These are phyloP conservation scores for Noctua fimbriata DNA, from an alignment of 2,888 invertebrate species.

Conservation along the genomic window DNA sequence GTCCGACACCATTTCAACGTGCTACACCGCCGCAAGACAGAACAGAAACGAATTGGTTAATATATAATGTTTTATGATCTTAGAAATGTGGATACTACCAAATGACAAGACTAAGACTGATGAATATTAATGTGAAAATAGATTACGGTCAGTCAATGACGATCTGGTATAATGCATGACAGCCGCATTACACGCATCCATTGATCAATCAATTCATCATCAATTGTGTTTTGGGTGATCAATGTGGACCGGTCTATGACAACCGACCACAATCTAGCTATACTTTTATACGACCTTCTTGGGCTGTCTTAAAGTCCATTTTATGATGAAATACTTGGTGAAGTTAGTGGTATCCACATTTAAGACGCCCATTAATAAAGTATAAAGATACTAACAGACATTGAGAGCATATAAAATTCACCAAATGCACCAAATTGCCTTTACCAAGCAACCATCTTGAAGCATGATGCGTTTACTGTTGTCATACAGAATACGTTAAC, in stretches of 20 bases:
- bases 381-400: conserved; percentile 65
- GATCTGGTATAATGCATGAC: neutral
- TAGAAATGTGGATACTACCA: conserved; percentile 65
- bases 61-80: conserved; percentile 71
- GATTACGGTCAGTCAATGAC: neutral
- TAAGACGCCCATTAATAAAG: conserved; percentile 59
- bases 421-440: conserved; percentile 83
- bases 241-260: no score
- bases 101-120: neutral
- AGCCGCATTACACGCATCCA: neutral
- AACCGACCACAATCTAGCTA: neutral
- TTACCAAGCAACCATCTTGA: conserved; percentile 83
- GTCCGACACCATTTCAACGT: conserved; percentile 94
- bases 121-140: neutral
- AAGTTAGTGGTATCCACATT: conserved; percentile 64
- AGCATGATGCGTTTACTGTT: conserved; percentile 81
- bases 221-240: neutral
- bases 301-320: neutral
- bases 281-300: neutral
- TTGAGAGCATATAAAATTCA: conserved; percentile 78
- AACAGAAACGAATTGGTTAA: conserved; percentile 89
- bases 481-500: conserved; percentile 68
- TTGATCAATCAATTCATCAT: neutral
- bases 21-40: conserved; percentile 91
- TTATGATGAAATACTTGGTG: neutral